Evolutionary conservation across 2,113 vertebrate species (phyloP).

Genomic region (Ellobius talpinus): DNA sequence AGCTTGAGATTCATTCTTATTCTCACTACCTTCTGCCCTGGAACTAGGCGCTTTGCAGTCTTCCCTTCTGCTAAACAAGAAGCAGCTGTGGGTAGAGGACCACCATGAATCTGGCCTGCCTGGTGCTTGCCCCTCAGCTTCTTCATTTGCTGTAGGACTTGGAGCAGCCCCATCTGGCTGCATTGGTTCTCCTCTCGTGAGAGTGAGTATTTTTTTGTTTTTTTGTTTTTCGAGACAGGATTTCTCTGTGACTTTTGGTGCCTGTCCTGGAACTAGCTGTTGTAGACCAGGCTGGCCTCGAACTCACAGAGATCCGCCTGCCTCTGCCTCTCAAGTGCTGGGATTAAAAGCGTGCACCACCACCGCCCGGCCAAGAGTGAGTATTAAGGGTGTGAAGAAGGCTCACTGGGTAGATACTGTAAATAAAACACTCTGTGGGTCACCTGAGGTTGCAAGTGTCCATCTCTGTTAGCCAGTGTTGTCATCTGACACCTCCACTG

Average conservation of each 20-base stretch:
- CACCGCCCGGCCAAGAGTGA: not conserved
- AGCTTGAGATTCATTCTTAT: not conserved
- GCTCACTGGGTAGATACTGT: not conserved
- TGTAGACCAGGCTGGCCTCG: too few relatives aligned
- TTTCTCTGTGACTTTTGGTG: too few relatives aligned
- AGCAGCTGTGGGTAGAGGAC: not conserved
- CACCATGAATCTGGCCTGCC: not conserved
- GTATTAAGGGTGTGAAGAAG: not conserved
- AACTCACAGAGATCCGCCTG: too few relatives aligned
- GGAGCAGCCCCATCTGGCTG: not conserved
- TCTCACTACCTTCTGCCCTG: not conserved
- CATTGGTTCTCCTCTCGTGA: not conserved
- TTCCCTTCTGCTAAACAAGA: not conserved
- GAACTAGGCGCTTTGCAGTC: rapidly evolving
- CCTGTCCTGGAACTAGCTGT: too few relatives aligned
- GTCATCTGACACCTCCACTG: not conserved
- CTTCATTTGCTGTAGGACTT: not conserved
- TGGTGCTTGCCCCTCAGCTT: too few relatives aligned
- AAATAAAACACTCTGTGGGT: not conserved
- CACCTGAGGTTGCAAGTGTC: not conserved
- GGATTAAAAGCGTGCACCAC: too few relatives aligned
- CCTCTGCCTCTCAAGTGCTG: too few relatives aligned
- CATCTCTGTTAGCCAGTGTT: not conserved
- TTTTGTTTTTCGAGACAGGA: too few relatives aligned
- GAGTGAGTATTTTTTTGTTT: not conserved